Conservation (phyloP, 2,113 vertebrate genomes). For the Elachura formosa region DNA sequence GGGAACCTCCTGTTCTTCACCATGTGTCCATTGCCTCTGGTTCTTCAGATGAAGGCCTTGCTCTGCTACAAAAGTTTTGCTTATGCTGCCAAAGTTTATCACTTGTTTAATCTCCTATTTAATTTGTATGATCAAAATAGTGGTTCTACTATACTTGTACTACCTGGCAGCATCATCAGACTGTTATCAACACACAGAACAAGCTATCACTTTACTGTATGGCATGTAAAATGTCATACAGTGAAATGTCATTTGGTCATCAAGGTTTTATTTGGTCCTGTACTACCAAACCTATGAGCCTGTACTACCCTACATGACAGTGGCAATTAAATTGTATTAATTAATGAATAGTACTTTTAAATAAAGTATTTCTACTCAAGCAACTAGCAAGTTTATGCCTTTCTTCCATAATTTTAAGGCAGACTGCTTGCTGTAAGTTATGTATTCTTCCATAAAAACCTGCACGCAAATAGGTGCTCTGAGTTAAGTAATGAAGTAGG, state of each 20-base stretch:
- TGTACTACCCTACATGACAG: not conserved
- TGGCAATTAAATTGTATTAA: not conserved
- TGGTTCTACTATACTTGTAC: not conserved
- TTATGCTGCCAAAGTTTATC: not conserved
- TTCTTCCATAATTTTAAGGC: not conserved
- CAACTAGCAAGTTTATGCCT: not conserved
- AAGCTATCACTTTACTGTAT: not conserved
- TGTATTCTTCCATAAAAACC: not conserved
- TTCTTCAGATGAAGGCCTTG: not conserved
- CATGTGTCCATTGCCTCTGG: fast-evolving
- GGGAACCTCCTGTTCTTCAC: not conserved
- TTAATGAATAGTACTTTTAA: not conserved
- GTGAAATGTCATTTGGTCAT: not conserved
- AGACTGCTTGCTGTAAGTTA: not conserved
- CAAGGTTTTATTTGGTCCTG: not conserved
- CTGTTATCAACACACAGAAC: not conserved
- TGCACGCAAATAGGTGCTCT: not conserved
- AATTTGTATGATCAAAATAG: not conserved
- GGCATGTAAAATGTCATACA: not conserved
- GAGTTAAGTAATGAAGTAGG: not conserved
- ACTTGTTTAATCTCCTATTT: not conserved
- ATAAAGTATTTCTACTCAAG: not conserved
- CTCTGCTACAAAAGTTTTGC: not conserved
- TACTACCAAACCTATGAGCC: too few relatives aligned
- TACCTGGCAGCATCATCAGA: not conserved